phyloP scores from a whole-genome alignment of 2,888 invertebrate species.

The Entomobrya multifasciata region DNA sequence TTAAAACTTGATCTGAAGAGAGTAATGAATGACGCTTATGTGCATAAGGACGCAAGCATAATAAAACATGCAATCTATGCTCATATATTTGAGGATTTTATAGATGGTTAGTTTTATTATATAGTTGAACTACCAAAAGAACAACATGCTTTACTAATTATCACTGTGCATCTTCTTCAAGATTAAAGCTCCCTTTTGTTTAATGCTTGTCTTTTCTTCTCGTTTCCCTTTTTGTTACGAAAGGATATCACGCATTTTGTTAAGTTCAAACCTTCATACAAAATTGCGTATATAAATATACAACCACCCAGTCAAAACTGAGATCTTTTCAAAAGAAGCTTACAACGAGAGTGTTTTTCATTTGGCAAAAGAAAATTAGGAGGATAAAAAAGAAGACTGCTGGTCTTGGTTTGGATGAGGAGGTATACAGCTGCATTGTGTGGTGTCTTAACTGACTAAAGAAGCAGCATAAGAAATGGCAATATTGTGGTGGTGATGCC shows the following conservation, averaged over 20 bases:
- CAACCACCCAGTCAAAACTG: not conserved
- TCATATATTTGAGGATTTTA: not conserved
- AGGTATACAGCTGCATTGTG: not conserved
- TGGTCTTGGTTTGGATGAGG: not conserved
- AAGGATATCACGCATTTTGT: slow-evolving; percentile 16
- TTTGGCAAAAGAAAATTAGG: slow-evolving; percentile 29
- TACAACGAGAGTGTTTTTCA: slow-evolving; percentile 4
- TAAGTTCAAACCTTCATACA: too few relatives aligned
- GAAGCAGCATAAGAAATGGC: slow-evolving; percentile 4
- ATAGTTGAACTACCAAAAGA: not conserved
- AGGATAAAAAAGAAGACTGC: slow-evolving; percentile 19
- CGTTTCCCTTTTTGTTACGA: not conserved
- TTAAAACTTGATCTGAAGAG: slow-evolving; percentile 15
- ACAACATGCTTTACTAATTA: slow-evolving; percentile 33
- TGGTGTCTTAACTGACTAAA: slow-evolving; percentile 25
- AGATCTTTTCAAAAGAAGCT: slow-evolving; percentile 6
- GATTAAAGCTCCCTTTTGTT: slow-evolving; percentile 17
- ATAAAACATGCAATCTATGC: too few relatives aligned
- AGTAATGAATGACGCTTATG: not conserved
- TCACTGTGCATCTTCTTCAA: slow-evolving; percentile 8
- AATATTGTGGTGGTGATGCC: slow-evolving; percentile 20
- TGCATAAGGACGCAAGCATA: not conserved
- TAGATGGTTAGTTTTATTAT: not conserved
- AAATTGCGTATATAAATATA: too few relatives aligned
- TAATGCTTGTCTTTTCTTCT: not conserved